phyloP scores from a whole-genome alignment of 2,797 vertebrate species.

The Sternarchorhynchus goeldii region DNA sequence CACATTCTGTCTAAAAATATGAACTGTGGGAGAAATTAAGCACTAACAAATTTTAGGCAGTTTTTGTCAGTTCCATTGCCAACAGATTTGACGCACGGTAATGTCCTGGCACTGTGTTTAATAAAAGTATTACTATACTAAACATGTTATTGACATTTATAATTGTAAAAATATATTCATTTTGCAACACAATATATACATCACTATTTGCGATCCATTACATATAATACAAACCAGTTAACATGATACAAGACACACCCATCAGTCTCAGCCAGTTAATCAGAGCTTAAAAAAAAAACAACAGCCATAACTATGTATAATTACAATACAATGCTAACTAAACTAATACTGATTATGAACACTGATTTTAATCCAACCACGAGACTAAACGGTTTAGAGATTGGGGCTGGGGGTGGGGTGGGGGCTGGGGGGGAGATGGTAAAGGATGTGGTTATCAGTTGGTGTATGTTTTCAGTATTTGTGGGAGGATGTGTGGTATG shows the following conservation, averaged over 20 bases:
- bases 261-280: background rate
- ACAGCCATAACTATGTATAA: background rate
- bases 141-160: background rate
- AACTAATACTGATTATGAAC: slow-evolving; percentile 1
- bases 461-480: background rate
- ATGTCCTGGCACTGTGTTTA: background rate
- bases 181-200: background rate
- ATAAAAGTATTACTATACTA: background rate
- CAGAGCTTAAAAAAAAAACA: background rate
- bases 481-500: background rate
- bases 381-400: background rate
- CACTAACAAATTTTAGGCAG: background rate
- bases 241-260: background rate
- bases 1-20: slow-evolving; percentile 51
- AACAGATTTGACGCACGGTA: background rate
- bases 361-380: background rate
- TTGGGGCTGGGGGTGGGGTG: background rate
- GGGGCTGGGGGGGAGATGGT: background rate
- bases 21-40: slow-evolving; percentile 15
- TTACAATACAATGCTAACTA: slow-evolving; percentile 12
- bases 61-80: background rate
- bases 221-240: background rate
- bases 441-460: background rate
- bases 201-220: background rate
- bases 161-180: background rate